phyloP scores from a whole-genome alignment of 2,888 invertebrate species.

The Lasioglossum calceatum region DNA sequence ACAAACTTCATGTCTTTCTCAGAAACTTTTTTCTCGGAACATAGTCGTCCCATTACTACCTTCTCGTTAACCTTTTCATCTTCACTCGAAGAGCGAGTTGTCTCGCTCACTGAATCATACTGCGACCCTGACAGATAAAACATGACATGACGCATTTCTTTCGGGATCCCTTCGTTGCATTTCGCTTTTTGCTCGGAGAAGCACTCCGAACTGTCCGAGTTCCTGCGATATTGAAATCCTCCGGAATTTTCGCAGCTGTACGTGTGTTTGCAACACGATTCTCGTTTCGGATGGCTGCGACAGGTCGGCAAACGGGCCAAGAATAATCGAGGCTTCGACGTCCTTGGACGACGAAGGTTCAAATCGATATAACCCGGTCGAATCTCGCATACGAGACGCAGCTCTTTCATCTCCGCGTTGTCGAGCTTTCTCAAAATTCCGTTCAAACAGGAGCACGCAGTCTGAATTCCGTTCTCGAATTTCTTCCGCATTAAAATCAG shows the following conservation, averaged over 20 bases:
- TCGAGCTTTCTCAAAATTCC: conserved; percentile 52
- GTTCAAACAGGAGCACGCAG: conserved; percentile 68
- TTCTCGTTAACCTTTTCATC: background rate
- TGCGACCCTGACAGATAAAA: conserved; percentile 40
- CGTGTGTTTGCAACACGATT: background rate
- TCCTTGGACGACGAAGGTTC: conserved; percentile 56
- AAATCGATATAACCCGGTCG: conserved; percentile 67
- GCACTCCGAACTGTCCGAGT: background rate
- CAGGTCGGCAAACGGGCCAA: conserved; percentile 68
- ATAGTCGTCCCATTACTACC: background rate
- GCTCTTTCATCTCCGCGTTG: conserved; percentile 13
- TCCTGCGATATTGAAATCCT: background rate
- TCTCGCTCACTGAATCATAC: background rate
- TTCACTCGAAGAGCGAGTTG: background rate
- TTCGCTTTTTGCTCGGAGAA: background rate
- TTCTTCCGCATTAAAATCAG: conserved; percentile 50
- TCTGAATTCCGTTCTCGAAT: conserved; percentile 57
- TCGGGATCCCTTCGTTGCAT: background rate
- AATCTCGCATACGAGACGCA: conserved; percentile 69
- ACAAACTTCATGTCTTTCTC: background rate
- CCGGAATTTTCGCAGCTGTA: background rate
- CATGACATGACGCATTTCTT: background rate
- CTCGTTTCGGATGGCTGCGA: conserved; percentile 38
- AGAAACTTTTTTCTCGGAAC: background rate
- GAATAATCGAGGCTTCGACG: conserved; percentile 58